These are phyloP conservation scores for Eristalinus sepulchralis DNA, from an alignment of 2,888 invertebrate species.

Conservation along the genomic window DNA sequence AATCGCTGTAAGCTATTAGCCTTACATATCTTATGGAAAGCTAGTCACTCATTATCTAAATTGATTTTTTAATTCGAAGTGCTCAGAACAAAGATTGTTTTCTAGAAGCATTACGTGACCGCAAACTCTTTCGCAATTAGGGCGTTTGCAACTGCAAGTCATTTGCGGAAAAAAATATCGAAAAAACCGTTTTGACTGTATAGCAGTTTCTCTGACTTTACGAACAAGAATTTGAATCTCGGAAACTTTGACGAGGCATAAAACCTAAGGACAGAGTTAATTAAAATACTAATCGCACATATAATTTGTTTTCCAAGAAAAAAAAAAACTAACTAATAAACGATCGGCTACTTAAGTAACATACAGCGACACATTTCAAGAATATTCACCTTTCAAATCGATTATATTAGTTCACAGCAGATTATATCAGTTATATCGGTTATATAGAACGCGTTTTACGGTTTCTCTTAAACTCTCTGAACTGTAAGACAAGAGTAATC, in stretches of 20 bases:
- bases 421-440: background rate
- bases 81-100: background rate
- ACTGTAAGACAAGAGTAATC: background rate
- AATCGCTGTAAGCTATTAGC: background rate
- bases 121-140: background rate
- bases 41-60: background rate
- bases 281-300: background rate
- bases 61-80: background rate
- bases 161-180: background rate
- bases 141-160: background rate
- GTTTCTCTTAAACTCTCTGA: background rate
- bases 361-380: background rate
- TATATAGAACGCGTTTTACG: background rate
- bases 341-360: background rate
- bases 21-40: background rate
- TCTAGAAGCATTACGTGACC: background rate
- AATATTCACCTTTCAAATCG: background rate
- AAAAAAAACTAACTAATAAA: background rate
- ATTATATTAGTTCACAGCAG: background rate
- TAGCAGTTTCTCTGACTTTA: too few relatives aligned
- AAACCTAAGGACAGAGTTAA: background rate
- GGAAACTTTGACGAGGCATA: too few relatives aligned
- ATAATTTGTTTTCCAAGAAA: background rate
- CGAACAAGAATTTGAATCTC: too few relatives aligned
- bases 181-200: background rate